These are phyloP conservation scores for Nymphicus hollandicus DNA, from an alignment of 2,113 vertebrate species.

Conservation along the genomic window DNA sequence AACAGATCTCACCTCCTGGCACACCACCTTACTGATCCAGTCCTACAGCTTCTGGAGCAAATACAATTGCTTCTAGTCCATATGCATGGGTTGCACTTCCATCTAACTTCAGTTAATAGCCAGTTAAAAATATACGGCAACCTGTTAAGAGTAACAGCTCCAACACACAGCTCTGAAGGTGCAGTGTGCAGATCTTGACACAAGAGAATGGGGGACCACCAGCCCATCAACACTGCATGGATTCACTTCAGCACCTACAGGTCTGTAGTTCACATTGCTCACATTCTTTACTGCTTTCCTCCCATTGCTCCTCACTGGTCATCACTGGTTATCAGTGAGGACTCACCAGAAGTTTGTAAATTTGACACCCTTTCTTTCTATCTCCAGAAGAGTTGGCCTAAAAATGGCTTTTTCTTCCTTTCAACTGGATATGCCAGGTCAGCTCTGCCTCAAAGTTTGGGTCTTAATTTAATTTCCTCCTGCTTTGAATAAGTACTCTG, in stretches of 20 bases:
- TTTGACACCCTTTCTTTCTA: not conserved
- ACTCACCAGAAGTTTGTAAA: not conserved
- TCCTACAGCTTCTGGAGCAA: not conserved
- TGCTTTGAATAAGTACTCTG: not conserved
- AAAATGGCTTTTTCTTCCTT: not conserved
- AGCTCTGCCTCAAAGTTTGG: not conserved
- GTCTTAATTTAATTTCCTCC: not conserved
- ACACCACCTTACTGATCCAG: not conserved
- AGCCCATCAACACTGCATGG: fast-evolving
- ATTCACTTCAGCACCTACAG: not conserved
- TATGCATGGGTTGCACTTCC: fast-evolving
- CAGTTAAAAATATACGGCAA: fast-evolving
- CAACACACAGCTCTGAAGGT: not conserved
- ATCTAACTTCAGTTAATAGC: not conserved
- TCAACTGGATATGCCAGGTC: not conserved
- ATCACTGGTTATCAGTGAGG: not conserved
- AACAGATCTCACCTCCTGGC: not conserved
- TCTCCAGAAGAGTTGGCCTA: not conserved
- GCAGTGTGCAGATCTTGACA: no score
- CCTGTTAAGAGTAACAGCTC: not conserved
- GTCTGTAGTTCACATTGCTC: fast-evolving
- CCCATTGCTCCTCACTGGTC: not conserved
- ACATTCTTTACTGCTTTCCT: not conserved
- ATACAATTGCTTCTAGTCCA: not conserved
- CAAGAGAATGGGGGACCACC: not conserved